These are phyloP conservation scores for Ditylenchus weischeri DNA, from an alignment of 2,888 invertebrate genomes.

Conservation along the genomic window DNA sequence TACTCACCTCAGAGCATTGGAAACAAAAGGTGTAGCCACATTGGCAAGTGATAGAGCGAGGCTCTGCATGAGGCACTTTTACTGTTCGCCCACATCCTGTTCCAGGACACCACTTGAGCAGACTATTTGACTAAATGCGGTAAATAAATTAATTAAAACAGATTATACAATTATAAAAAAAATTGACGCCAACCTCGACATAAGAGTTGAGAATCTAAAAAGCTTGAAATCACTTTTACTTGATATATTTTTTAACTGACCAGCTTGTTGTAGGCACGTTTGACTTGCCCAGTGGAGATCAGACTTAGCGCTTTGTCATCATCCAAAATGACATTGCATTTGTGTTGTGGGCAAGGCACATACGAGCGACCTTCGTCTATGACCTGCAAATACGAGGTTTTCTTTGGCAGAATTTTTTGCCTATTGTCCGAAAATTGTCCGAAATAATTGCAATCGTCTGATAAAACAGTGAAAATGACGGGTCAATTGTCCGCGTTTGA, in stretches of 20 bases:
- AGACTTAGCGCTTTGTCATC: slow-evolving; percentile 83
- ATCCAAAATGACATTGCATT: slow-evolving; percentile 86
- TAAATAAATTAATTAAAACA: slow-evolving; percentile 7
- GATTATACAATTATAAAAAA: slow-evolving; percentile 1
- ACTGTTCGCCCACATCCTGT: slow-evolving; percentile 94
- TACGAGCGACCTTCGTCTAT: slow-evolving; percentile 59
- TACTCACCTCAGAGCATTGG: slow-evolving; percentile 42
- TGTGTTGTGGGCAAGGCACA: slow-evolving; percentile 92
- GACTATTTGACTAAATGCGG: slow-evolving; percentile 67
- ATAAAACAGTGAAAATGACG: too few species aligned
- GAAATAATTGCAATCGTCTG: too few species aligned
- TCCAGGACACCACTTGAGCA: slow-evolving; percentile 94
- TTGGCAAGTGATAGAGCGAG: slow-evolving; percentile 80
- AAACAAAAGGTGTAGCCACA: slow-evolving; percentile 86
- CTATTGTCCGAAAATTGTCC: too few species aligned
- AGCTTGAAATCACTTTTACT: too few species aligned
- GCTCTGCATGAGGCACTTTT: slow-evolving; percentile 76
- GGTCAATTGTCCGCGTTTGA: too few species aligned
- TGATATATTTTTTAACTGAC: slow-evolving; percentile 62
- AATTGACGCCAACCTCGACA: slow-evolving; percentile 75
- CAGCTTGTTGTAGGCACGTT: slow-evolving; percentile 87
- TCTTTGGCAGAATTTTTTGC: too few species aligned
- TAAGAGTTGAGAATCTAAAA: slow-evolving; percentile 78
- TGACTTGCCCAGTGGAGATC: slow-evolving; percentile 20
- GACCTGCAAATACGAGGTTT: slow-evolving; percentile 66